Evolutionary conservation across 2,888 invertebrate species (phyloP), one percentile per base, ranked within the genome.

Genomic region (Elgonia sp.): DNA sequence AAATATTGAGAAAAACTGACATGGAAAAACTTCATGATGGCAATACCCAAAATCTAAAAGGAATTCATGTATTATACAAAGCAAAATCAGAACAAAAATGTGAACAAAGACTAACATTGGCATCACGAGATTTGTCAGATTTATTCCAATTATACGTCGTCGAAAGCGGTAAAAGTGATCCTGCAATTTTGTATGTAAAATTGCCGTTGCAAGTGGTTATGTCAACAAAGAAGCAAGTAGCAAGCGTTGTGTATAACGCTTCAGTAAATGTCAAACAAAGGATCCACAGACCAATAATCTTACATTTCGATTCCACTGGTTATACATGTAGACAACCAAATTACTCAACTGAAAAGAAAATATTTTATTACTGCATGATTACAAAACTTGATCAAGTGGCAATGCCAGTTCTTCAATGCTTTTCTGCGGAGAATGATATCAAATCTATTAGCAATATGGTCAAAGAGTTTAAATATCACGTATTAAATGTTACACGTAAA

Each of bases 301-400:
- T 86, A 20, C 89, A 90, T 53, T 18, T 90, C 29, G 88, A 90
- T 85, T 80, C 90, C 1, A 86, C 89, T 0, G 79, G 88, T 20
- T 70, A 84, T 6, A 69, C 29, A 50, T 21, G 50, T 14, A 50
- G 70, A 37, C 6, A 50, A 37, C 70, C 70, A 0, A 29, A 39
- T 20, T 21, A 63, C n/a, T 9, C 85, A 8, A 39, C 72, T 0
- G 72, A 77, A 0, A 89, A 89, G 21, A 29, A 50, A 69, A 89
- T 89, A 39, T 86, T n/a, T n/a, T n/a, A n/a, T n/a, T n/a, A n/a
- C n/a, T n/a, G n/a, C n/a, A n/a, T n/a, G n/a, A n/a, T n/a, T 2
- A 65, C 65, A 5, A 62, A 53, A 50, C 16, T 80, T 5, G 10
- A 40, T 0, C 20, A 46, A 12, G 37, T 69, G 21, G 37, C 40